These are phyloP conservation scores for Enchytraeus crypticus DNA, from an alignment of 2,888 invertebrate species.

Conservation along the genomic window DNA sequence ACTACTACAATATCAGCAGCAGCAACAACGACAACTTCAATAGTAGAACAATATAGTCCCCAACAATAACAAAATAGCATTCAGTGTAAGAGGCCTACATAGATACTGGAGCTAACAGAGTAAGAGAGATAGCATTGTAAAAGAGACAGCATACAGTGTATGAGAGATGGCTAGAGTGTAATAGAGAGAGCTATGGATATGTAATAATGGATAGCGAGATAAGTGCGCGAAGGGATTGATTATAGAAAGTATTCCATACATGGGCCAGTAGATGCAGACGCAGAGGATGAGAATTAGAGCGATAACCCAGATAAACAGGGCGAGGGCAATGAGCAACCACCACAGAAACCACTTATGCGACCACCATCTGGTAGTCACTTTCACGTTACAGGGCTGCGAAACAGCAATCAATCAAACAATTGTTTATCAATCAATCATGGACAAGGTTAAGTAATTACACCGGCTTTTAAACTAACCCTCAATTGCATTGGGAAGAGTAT, in stretches of 20 bases:
- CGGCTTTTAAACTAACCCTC: too few relatives aligned
- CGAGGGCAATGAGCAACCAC: constrained; percentile 28
- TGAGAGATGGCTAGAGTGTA: too few relatives aligned
- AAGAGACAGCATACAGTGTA: too few relatives aligned
- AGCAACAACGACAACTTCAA: background rate
- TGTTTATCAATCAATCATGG: background rate
- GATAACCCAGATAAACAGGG: constrained; percentile 25
- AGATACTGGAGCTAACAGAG: too few relatives aligned
- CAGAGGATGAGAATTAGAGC: constrained; percentile 21
- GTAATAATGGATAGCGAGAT: background rate
- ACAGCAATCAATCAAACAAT: too few relatives aligned
- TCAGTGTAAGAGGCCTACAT: background rate
- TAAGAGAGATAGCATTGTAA: too few relatives aligned
- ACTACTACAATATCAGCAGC: background rate
- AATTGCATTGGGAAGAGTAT: too few relatives aligned
- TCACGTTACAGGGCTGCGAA: constrained; percentile 17
- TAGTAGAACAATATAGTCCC: too few relatives aligned
- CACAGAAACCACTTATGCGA: constrained; percentile 26
- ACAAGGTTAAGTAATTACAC: too few relatives aligned
- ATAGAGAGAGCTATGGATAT: background rate
- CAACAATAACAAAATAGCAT: too few relatives aligned
- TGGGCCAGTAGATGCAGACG: constrained; percentile 23
- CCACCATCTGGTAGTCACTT: constrained; percentile 25
- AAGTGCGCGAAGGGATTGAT: background rate
- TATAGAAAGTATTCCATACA: constrained; percentile 4